phyloP scores from a whole-genome alignment of 2,888 invertebrate species.

The Hirtodrosophila duncani region DNA sequence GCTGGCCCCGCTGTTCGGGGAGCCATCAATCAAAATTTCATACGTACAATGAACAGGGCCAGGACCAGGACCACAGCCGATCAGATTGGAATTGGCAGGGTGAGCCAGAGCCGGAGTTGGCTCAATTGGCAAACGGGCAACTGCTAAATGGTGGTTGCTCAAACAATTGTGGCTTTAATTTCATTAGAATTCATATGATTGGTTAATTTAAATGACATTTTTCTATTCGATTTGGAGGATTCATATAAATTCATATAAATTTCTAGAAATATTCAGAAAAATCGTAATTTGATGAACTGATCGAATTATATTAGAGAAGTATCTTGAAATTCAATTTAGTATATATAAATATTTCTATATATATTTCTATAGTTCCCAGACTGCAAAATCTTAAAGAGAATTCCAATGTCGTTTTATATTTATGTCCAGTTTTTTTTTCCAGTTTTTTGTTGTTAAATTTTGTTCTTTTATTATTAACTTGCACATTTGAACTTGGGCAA shows the following conservation, averaged over 20 bases:
- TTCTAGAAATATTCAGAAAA: background rate
- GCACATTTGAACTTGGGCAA: constrained; percentile 41
- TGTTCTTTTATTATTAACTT: constrained; percentile 28
- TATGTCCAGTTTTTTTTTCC: background rate
- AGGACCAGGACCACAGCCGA: constrained; percentile 1
- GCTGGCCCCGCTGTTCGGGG: constrained; percentile 37
- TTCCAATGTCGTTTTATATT: background rate
- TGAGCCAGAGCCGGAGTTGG: background rate
- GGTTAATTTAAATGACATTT: constrained; percentile 38
- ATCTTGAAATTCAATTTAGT: constrained; percentile 1
- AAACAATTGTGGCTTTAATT: constrained; percentile 29
- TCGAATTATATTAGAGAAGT: background rate
- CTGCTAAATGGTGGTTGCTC: too few relatives aligned
- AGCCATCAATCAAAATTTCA: constrained; percentile 67
- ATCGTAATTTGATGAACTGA: background rate
- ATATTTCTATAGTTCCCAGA: background rate
- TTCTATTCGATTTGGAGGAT: constrained; percentile 21
- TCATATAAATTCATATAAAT: constrained; percentile 29
- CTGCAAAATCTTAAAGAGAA: background rate
- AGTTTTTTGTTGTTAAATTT: background rate
- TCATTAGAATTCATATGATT: constrained; percentile 54
- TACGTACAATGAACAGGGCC: constrained; percentile 35
- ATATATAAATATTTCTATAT: background rate
- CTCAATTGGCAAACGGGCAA: background rate
- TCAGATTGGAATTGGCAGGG: constrained; percentile 5